Base-by-base conservation (phyloP, 2,113 vertebrate genomes). In the Passer montanus region DNA sequence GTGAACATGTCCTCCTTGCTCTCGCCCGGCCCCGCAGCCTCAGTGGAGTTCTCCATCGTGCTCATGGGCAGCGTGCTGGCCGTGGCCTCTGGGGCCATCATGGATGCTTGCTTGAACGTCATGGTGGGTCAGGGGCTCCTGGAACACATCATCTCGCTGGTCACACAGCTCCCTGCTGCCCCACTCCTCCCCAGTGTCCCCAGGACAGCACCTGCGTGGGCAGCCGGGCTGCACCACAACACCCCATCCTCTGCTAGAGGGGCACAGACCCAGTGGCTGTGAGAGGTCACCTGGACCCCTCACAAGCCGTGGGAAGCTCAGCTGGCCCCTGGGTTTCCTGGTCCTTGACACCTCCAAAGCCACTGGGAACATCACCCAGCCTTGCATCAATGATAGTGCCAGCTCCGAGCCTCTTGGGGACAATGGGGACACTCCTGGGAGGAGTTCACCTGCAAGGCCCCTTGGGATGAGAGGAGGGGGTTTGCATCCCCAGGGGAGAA, bases 1-100 rank as follows among this genome's bases (percentile, higher is more conserved):
- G 98, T 98, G 15, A 99, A 98, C 96, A 98, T 95, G 91, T 99
- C 98, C 63, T 98, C 99, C 97, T 98, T 98, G 97, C 94, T 98
- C 96, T 97, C 94, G 0, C 98, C 98, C 0, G 97, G 44, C 3
- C 97, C 98, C 0, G 93, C 97, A 0, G 98, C 97, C 93, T 99
- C 98, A 0, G 99, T 99, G 92, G 98, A 97, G 96, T 99, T 99
- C 58, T 98, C 98, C 15, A 97, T 97, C 2, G 97, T 97, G 89
- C 97, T 90, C 97, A 97, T 94, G 24, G 97, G 98, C 91, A 98
- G 59, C 4, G 95, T 97, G 93, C 96, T 98, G 93, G 97, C 98
- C 0, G 93, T 97, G 10, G 98, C 96, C 92, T 98, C 98, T 2
- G 98, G 98, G 93, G 98, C 98, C 95, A 98, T 98, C 97, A 98